Conservation (phyloP, 2,888 invertebrate species). For the Actias luna region DNA sequence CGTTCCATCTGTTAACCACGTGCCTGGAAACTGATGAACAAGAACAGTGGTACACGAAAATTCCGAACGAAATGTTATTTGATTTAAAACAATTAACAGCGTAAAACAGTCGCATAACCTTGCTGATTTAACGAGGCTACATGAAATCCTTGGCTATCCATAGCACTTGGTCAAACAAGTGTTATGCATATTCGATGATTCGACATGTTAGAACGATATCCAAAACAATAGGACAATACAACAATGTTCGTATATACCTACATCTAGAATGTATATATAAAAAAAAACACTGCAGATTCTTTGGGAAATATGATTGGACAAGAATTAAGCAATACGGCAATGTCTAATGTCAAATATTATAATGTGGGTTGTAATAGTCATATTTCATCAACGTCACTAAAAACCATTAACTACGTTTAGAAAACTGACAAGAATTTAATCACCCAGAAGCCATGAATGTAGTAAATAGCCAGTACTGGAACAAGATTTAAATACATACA, state of each 20-base stretch:
- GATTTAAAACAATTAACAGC: conserved; percentile 27
- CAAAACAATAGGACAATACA: neutral
- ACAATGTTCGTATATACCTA: neutral
- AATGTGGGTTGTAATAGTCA: too few relatives aligned
- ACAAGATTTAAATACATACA: too few relatives aligned
- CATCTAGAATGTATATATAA: too few relatives aligned
- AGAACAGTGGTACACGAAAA: conserved; percentile 18
- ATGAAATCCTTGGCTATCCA: conserved; percentile 49
- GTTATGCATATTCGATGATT: conserved; percentile 38
- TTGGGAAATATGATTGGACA: neutral
- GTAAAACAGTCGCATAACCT: conserved; percentile 31
- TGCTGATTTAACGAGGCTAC: conserved; percentile 32
- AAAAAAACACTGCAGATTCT: neutral
- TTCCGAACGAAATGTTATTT: conserved; percentile 23
- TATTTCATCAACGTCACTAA: too few relatives aligned
- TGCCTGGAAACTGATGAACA: neutral
- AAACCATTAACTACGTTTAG: too few relatives aligned
- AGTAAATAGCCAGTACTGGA: too few relatives aligned
- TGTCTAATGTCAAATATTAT: too few relatives aligned
- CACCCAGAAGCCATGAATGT: too few relatives aligned
- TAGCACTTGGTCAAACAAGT: conserved; percentile 63
- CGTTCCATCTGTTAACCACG: conserved; percentile 9
- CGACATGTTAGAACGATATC: neutral
- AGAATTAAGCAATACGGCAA: too few relatives aligned
- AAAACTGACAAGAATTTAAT: too few relatives aligned